Evolutionary conservation across 2,113 vertebrate species (phyloP).

Genomic region (Campylomormyrus tamandua): DNA sequence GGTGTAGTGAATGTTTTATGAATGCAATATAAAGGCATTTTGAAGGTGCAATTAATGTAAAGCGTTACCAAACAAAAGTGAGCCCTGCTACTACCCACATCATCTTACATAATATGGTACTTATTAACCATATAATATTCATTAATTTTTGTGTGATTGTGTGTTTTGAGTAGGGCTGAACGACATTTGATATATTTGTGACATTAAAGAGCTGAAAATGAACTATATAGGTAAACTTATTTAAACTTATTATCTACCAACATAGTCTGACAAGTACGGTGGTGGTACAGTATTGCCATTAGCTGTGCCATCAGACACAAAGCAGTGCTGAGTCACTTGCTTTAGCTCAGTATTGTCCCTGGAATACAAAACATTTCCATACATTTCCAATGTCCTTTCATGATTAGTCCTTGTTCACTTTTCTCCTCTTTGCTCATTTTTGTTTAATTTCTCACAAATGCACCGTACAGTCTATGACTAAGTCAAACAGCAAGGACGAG

Average conservation of each 20-base stretch:
- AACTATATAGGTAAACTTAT: neutral
- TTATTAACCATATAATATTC: neutral
- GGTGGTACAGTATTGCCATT: neutral
- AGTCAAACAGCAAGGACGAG: neutral
- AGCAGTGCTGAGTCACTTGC: neutral
- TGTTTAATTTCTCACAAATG: neutral
- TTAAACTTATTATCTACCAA: neutral
- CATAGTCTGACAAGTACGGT: neutral
- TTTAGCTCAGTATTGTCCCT: neutral
- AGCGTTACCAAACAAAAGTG: neutral
- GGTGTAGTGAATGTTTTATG: too few relatives aligned
- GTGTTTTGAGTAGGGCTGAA: neutral
- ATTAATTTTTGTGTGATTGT: neutral
- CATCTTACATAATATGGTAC: neutral
- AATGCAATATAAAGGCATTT: too few relatives aligned
- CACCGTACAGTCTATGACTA: neutral
- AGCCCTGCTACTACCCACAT: neutral
- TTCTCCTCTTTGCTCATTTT: neutral
- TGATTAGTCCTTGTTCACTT: neutral
- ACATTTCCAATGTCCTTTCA: neutral
- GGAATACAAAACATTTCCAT: neutral
- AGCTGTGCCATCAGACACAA: neutral
- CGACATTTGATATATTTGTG: neutral
- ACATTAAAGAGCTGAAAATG: neutral
- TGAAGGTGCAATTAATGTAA: too few relatives aligned